Conservation (phyloP, 1,140 invertebrate species). For the Leptinotarsa undecemlineata region DNA sequence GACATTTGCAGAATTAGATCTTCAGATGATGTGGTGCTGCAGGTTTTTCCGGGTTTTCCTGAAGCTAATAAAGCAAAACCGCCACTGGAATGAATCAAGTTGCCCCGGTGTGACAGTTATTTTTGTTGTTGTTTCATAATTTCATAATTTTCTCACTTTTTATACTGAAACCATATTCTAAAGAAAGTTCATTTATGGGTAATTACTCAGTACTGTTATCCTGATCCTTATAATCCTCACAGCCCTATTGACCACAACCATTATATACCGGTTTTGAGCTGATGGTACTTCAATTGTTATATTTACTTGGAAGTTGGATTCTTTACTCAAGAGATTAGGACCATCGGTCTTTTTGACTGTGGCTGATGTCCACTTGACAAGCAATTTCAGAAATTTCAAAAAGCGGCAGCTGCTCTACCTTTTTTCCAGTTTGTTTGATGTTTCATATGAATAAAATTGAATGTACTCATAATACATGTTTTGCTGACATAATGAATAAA, state of each 20-base stretch:
- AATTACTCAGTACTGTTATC: not conserved
- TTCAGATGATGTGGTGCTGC: no score
- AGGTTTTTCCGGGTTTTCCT: no score
- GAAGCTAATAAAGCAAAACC: no score
- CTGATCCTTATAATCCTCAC: no score
- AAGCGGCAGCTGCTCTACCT: conserved; percentile 12
- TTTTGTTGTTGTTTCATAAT: no score
- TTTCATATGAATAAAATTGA: not conserved
- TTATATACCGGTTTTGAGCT: not conserved
- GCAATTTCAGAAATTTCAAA: not conserved
- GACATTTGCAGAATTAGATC: no score
- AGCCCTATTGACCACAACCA: not conserved
- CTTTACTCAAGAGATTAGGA: conserved; percentile 33
- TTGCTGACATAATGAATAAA: no score
- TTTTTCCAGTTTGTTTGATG: not conserved
- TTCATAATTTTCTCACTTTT: no score
- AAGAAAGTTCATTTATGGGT: not conserved
- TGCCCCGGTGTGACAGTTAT: no score
- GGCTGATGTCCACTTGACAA: conserved; percentile 18
- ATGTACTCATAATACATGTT: no score
- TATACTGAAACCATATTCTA: no score
- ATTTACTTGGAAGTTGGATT: conserved; percentile 28
- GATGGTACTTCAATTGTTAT: conserved; percentile 20
- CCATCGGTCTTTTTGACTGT: conserved; percentile 22
- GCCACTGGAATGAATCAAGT: no score